Evolutionary conservation across 2,888 invertebrate genomes (phyloP).

Genomic region (Allophyes oxyacanthae): DNA sequence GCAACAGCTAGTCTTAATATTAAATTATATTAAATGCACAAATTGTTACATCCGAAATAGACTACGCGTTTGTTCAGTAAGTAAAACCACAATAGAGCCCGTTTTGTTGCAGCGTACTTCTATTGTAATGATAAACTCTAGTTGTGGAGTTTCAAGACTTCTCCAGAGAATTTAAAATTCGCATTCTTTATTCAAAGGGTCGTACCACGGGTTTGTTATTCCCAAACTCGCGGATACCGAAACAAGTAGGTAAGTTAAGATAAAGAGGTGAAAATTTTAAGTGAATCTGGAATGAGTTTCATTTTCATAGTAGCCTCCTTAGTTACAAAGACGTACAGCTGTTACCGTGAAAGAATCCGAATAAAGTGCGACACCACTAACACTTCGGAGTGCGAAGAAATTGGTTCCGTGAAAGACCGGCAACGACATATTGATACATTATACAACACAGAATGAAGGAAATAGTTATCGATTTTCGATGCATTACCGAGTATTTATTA

Average conservation of each 20-base stretch:
- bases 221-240: conserved; percentile 11
- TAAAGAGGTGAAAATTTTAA: conserved; percentile 23
- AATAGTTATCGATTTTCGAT: conserved; percentile 48
- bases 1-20: not conserved
- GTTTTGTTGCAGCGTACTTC: conserved; percentile 16
- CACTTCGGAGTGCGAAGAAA: conserved; percentile 50
- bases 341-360: conserved; percentile 47
- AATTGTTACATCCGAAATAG: conserved; percentile 4
- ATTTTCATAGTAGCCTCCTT: conserved; percentile 24
- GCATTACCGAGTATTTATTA: conserved; percentile 41
- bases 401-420: conserved; percentile 48
- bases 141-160: conserved; percentile 34
- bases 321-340: conserved; percentile 46
- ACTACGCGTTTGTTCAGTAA: too few relatives aligned
- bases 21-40: not conserved
- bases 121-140: conserved; percentile 49
- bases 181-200: conserved; percentile 36
- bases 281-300: conserved; percentile 41
- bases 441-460: conserved; percentile 34
- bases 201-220: conserved; percentile 25
- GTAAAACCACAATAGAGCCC: conserved; percentile 4
- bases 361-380: conserved; percentile 49
- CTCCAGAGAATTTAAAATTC: conserved; percentile 39
- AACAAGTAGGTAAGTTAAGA: conserved; percentile 25
- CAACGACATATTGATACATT: conserved; percentile 53